Evolutionary conservation across 2,888 invertebrate genomes (phyloP), one percentile per base, ranked within the genome.

Genomic region (Trachelus tabidus): DNA sequence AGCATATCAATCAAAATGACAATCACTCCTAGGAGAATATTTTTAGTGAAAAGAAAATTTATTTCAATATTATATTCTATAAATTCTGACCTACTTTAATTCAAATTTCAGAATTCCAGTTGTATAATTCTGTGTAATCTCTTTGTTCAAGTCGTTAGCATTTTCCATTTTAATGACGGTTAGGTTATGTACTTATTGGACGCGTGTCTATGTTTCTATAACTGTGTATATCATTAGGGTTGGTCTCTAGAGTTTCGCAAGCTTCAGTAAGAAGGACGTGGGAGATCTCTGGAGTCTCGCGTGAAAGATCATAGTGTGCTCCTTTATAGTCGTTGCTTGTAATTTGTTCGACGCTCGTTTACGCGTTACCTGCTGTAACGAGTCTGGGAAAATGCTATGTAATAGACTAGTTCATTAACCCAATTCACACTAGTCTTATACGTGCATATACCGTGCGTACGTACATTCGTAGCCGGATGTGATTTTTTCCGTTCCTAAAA

Each of bases 331-430:
- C 23, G 6, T 56, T 56, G 9, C 56, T 23, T 56, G 56, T 56
- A 56, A 56, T 56, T 56, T 56, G 9, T 56, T 56, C 56, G 23
- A 23, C 56, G 23, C 56, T 56, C 56, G 23, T 33, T 71, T 71
- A 34, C 71, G 71, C 34, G 31, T 34, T 71, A 71, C 71, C 15
- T 71, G 71, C 71, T 30, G 71, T 71, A 71, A 71, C 23, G 71
- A 34, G 12, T 71, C 71, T 71, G 34, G 23, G 71, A 71, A 71
- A 34, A 33, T 71, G 9, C 34, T 15, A 23, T 34, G 34, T 71
- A 33, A 71, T 30, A 23, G 34, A 34, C 71, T 71, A 34, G 31
- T 71, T 71, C 31, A 34, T 71, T 71, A 71, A 71, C 71, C 71
- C 71, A 71, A 71, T 71, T 71, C 71, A 15, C 71, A 71, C 3